Conservation (phyloP, 1,140 invertebrate genomes). For the Drosophila guanche region DNA sequence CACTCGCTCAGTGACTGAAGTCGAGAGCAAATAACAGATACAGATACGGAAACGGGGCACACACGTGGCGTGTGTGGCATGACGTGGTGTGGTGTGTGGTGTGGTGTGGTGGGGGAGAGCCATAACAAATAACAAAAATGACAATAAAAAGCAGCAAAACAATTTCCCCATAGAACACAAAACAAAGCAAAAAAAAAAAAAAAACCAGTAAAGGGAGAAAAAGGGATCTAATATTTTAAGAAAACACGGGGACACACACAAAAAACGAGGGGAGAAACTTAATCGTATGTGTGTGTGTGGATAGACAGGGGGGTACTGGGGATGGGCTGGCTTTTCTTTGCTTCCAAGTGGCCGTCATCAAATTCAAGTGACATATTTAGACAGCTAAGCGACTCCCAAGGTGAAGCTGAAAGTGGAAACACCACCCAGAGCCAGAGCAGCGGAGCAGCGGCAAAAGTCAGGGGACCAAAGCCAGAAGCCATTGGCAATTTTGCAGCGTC, state of each 20-base stretch:
- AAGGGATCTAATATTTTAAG: conserved; percentile 81
- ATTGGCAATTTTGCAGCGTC: conserved; percentile 67
- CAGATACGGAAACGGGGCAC: conserved; percentile 28
- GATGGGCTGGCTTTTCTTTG: conserved; percentile 16
- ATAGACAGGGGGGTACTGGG: background rate
- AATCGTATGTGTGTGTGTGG: conserved; percentile 47
- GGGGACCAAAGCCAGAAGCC: conserved; percentile 33
- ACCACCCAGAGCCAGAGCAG: conserved; percentile 5
- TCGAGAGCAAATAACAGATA: conserved; percentile 67
- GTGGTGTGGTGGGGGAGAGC: conserved; percentile 8
- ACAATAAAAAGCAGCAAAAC: conserved; percentile 81
- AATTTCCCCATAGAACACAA: conserved; percentile 58
- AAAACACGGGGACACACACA: conserved; percentile 52
- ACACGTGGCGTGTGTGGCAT: background rate
- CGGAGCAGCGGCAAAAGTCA: conserved; percentile 19
- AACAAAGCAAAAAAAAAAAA: conserved; percentile 22
- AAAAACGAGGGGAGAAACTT: conserved; percentile 31
- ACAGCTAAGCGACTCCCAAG: conserved; percentile 81
- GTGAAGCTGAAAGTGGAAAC: conserved; percentile 51
- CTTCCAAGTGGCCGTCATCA: conserved; percentile 74
- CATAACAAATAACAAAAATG: conserved; percentile 78
- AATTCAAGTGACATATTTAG: conserved; percentile 82
- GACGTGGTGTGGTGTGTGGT: too few species aligned
- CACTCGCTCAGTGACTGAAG: conserved; percentile 59
- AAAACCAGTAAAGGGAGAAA: conserved; percentile 15